Base-by-base conservation (phyloP, 2,888 invertebrate genomes). In the Sycophila texana region DNA sequence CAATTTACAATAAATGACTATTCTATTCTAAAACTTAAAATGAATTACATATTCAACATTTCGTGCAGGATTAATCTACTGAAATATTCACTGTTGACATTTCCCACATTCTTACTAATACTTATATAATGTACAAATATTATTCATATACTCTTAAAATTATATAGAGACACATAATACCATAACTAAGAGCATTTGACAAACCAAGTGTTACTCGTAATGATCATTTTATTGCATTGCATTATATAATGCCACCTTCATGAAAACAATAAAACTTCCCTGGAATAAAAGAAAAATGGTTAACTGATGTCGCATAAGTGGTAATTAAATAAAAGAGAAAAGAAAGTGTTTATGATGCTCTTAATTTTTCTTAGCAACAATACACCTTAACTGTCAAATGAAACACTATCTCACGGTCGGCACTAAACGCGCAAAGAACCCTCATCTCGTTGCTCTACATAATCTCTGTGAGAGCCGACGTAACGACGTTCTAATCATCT, bases 341-440 rank as follows among this genome's bases (percentile, higher is more conserved):
- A 26, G 55, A 63, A 76, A 61, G 71, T 65, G 39, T 77, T 65
- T 71, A 76, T 63, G 57, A 65, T 49, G 39, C 58, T 22, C n/a
- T 77, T 57, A 77, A 65, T 66, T 66, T 60, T 72, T 60, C 18
- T 72, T 39, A 39, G 22, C 53, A 30, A 66, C 49, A 77, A 77
- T 67, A n/a, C 49, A 51, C n/a, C 51, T 66, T 60, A 67, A 77
- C 73, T 66, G 18, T 20, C n/a, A 47, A 53, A 18, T 55, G 47
- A 18, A 20, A 60, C 57, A 67, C 14, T 60, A 60, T 77, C 72
- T 72, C 72, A 66, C 53, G 71, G 10, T 20, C 30, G 60, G 22
- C 39, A n/a, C 14, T 73, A 73, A 73, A 73, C 63, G 13, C 39
- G 20, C 18, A 22, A 26, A 7, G 13, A 10, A n/a, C 14, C 22